phyloP scores from a whole-genome alignment of 2,113 vertebrate species.

The Rutilus rutilus region DNA sequence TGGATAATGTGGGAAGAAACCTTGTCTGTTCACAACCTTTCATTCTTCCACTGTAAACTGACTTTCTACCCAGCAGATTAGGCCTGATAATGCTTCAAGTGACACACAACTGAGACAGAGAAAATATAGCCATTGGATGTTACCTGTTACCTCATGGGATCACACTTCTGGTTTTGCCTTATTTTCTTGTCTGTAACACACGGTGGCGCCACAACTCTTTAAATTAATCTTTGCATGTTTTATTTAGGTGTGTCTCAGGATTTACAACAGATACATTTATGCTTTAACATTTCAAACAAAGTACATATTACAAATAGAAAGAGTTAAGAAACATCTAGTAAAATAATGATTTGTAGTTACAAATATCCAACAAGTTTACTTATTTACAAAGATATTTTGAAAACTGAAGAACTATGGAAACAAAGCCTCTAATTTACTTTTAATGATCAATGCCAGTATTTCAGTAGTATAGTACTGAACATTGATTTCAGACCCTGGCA shows the following conservation, averaged over 20 bases:
- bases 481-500: not conserved
- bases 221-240: not conserved
- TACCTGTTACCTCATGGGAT: not conserved
- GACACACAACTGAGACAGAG: not conserved
- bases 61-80: not conserved
- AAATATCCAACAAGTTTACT: not conserved
- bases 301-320: not conserved
- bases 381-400: not conserved
- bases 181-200: slow-evolving; percentile 54
- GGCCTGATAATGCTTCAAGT: not conserved
- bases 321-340: not conserved
- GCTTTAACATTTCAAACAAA: not conserved
- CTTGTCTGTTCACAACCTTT: not conserved
- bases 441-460: not conserved
- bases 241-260: not conserved
- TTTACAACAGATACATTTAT: not conserved
- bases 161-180: not conserved
- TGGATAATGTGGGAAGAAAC: not conserved
- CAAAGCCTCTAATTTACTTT: not conserved
- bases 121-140: not conserved
- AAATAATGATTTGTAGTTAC: not conserved
- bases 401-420: not conserved
- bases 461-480: not conserved
- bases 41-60: no score
- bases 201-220: slow-evolving; percentile 63